Conservation (phyloP, 2,888 invertebrate species). For the Ichneumoninae sp. region DNA sequence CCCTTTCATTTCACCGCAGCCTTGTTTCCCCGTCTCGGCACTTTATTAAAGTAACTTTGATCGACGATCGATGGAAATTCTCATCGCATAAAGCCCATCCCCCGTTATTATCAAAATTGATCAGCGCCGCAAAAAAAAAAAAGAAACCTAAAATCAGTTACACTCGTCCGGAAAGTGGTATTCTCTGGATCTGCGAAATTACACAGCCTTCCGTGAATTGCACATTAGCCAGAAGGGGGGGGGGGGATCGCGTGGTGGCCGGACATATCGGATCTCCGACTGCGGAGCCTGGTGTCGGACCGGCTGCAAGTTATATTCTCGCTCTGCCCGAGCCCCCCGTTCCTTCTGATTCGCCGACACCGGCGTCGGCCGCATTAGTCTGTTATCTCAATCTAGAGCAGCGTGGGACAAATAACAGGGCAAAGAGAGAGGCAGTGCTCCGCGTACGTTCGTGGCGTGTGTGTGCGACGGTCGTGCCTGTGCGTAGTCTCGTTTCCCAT, state of each 20-base stretch:
- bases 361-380: constrained; percentile 73
- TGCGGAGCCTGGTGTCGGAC: constrained; percentile 35
- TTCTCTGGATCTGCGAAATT: constrained; percentile 12
- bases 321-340: constrained; percentile 43
- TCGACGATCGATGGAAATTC: not conserved
- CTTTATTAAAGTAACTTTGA: not conserved
- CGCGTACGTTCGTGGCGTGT: constrained; percentile 5
- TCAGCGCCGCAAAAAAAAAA: constrained; percentile 10
- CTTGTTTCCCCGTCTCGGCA: not conserved
- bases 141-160: constrained; percentile 38
- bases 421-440: constrained; percentile 46
- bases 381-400: constrained; percentile 80
- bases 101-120: constrained; percentile 17
- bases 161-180: constrained; percentile 28
- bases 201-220: constrained; percentile 22
- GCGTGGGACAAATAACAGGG: constrained; percentile 79
- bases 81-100: not conserved
- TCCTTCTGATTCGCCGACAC: constrained; percentile 64
- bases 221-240: constrained; percentile 35
- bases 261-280: constrained; percentile 73
- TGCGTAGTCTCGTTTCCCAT: constrained; percentile 28
- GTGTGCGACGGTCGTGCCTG: constrained; percentile 38
- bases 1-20: not conserved
- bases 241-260: constrained; percentile 74
- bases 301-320: constrained; percentile 56